Percentiles rank a stretch among this genome's conserved stretches.
Evolutionary conservation across 1,140 invertebrate species (phyloP).

Genomic region (Reticulitermes speratus): DNA sequence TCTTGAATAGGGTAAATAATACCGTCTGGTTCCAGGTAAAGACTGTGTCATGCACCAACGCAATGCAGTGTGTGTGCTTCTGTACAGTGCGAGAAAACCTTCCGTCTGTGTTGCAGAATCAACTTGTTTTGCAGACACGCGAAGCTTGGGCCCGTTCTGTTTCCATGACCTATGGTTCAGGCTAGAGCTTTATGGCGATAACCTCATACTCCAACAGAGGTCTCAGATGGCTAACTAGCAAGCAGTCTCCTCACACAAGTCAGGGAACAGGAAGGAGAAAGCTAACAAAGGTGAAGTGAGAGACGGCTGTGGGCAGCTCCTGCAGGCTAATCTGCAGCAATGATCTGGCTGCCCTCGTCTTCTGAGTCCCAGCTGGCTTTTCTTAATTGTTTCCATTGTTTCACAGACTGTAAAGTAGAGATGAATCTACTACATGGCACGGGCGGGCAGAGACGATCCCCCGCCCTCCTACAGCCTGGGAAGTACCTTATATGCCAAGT

Average conservation of each 20-base stretch:
- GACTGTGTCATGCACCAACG: no score
- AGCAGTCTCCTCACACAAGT: background rate
- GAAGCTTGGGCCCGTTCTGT: no score
- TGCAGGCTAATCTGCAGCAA: background rate
- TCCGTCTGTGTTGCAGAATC: no score
- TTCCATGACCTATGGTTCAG: background rate
- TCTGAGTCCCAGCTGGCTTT: background rate
- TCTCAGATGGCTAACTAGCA: background rate
- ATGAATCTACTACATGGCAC: background rate
- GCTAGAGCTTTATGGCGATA: background rate
- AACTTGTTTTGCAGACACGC: no score
- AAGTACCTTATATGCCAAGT: background rate
- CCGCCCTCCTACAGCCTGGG: background rate
- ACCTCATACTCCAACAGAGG: background rate
- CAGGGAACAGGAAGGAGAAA: background rate
- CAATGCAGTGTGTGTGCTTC: no score
- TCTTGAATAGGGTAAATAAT: no score
- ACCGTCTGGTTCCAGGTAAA: no score
- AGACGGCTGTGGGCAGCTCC: background rate
- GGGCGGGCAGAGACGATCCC: background rate
- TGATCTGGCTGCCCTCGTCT: background rate
- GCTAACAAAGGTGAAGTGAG: background rate
- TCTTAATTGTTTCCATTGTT: conserved; percentile 17
- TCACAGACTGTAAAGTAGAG: background rate
- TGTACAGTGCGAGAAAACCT: no score